A percentile compares a stretch with the other conserved stretches of the same genome.
Evolutionary conservation across 2,797 vertebrate species (phyloP).

Genomic region (Kryptopterus vitreolus): DNA sequence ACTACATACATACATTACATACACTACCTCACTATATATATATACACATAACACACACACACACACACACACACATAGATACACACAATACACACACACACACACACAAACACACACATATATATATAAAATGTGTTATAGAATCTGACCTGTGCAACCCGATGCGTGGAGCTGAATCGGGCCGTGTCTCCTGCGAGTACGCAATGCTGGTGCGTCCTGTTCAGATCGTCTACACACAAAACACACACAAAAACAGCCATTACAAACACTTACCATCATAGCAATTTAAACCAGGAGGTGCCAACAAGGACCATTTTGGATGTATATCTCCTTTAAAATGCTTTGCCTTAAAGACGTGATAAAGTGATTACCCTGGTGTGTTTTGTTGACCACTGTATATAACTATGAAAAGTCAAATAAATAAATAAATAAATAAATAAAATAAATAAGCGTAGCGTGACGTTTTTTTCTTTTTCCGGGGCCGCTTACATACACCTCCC

Average conservation of each 20-base stretch:
- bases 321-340: neutral
- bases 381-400: neutral
- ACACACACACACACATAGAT: too few relatives aligned
- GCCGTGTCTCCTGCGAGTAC: slow-evolving; percentile 86
- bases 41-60: too few relatives aligned
- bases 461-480: slow-evolving; percentile 24
- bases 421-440: neutral
- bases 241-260: slow-evolving; percentile 53
- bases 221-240: slow-evolving; percentile 84
- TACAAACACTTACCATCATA: neutral
- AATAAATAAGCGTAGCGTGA: neutral
- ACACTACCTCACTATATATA: too few relatives aligned
- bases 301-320: too few relatives aligned
- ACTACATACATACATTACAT: too few relatives aligned
- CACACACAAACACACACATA: too few relatives aligned
- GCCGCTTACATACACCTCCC: slow-evolving; percentile 32
- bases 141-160: slow-evolving; percentile 87
- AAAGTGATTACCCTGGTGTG: neutral
- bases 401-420: slow-evolving; percentile 1
- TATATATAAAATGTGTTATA: too few relatives aligned
- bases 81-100: too few relatives aligned
- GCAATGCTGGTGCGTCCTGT: slow-evolving; percentile 93
- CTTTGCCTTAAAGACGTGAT: neutral
- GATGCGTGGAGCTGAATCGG: slow-evolving; percentile 95
- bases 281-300: too few relatives aligned